Percentiles rank a stretch among this genome's conserved stretches.
Conservation (phyloP, 1,140 invertebrate species). For the Kradibia gibbosae region DNA sequence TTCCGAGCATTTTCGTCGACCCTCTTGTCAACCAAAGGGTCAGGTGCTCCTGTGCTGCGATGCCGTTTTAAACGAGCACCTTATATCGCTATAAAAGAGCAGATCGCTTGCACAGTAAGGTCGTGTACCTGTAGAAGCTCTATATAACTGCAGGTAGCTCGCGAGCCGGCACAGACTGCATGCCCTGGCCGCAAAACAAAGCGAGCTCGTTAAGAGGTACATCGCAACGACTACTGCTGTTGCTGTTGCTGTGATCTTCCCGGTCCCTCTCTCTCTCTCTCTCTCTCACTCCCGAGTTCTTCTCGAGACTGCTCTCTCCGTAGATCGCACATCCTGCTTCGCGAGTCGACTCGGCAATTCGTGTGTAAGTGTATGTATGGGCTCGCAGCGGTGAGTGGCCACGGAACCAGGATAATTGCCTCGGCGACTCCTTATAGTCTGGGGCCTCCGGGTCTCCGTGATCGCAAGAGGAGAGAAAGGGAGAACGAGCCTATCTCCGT, state of each 20-base stretch:
- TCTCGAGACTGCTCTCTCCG: conserved; percentile 9
- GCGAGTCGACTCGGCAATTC: conserved; percentile 48
- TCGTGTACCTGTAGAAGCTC: conserved; percentile 38
- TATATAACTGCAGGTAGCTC: conserved; percentile 28
- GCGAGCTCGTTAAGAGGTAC: conserved; percentile 72
- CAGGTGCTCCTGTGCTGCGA: conserved; percentile 15
- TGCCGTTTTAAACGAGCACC: conserved; percentile 58
- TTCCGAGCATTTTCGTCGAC: conserved; percentile 4
- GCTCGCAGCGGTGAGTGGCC: conserved; percentile 48
- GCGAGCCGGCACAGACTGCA: conserved; percentile 7
- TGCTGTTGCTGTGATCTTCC: conserved; percentile 60
- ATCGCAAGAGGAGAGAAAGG: conserved; percentile 38
- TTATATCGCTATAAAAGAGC: conserved; percentile 45
- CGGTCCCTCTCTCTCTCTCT: conserved; percentile 51
- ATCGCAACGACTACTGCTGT: conserved; percentile 65
- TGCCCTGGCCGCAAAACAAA: conserved; percentile 67
- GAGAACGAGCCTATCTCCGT: conserved; percentile 20
- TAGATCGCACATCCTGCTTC: conserved; percentile 66
- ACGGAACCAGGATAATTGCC: conserved; percentile 58
- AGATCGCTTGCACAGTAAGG: conserved; percentile 55
- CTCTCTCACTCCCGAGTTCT: conserved; percentile 9
- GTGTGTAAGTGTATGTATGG: conserved; percentile 37
- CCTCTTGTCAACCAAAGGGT: not conserved
- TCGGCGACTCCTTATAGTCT: conserved; percentile 54
- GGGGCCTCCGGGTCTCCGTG: conserved; percentile 34